A percentile compares a stretch with the other conserved stretches of the same genome.
phyloP scores from a whole-genome alignment of 2,888 invertebrate species.

The Nephrotoma guestfalica region DNA sequence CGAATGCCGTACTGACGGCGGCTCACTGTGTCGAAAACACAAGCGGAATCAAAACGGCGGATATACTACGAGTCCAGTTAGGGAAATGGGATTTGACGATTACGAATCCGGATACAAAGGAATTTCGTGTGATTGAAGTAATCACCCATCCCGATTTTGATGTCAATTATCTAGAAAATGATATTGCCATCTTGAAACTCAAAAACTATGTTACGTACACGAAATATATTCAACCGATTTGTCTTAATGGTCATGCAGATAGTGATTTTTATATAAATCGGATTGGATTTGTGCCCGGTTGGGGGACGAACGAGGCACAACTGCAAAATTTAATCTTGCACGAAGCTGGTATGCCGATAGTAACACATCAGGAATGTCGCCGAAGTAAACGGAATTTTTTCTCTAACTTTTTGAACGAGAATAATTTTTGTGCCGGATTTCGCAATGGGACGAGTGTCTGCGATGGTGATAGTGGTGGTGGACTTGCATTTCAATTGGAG shows the following conservation, averaged over 20 bases:
- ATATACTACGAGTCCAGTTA: slow-evolving; percentile 23
- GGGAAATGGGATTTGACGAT: slow-evolving; percentile 29
- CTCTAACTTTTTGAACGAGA: slow-evolving; percentile 8
- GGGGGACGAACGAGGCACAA: slow-evolving; percentile 25
- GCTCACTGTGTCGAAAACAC: slow-evolving; percentile 18
- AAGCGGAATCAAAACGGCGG: slow-evolving; percentile 19
- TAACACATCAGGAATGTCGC: slow-evolving; percentile 23
- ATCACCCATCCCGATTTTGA: slow-evolving; percentile 9
- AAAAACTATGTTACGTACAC: slow-evolving; percentile 18
- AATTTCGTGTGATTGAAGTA: slow-evolving; percentile 16
- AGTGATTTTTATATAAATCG: background rate
- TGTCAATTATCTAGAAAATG: background rate
- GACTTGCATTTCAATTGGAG: slow-evolving; percentile 24
- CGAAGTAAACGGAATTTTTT: slow-evolving; percentile 13
- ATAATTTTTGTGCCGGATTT: slow-evolving; percentile 14
- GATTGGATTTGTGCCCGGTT: slow-evolving; percentile 17
- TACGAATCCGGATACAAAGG: slow-evolving; percentile 23
- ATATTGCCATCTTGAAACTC: background rate
- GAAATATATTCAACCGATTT: slow-evolving; percentile 27
- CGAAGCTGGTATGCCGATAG: slow-evolving; percentile 23
- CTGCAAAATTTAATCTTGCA: slow-evolving; percentile 11
- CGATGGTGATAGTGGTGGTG: slow-evolving; percentile 39
- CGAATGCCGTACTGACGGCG: slow-evolving; percentile 23
- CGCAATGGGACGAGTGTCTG: slow-evolving; percentile 33
- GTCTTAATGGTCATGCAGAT: slow-evolving; percentile 21